These are phyloP conservation scores for Drosophila lacertosa DNA, from an alignment of 1,140 invertebrate species.

Conservation along the genomic window DNA sequence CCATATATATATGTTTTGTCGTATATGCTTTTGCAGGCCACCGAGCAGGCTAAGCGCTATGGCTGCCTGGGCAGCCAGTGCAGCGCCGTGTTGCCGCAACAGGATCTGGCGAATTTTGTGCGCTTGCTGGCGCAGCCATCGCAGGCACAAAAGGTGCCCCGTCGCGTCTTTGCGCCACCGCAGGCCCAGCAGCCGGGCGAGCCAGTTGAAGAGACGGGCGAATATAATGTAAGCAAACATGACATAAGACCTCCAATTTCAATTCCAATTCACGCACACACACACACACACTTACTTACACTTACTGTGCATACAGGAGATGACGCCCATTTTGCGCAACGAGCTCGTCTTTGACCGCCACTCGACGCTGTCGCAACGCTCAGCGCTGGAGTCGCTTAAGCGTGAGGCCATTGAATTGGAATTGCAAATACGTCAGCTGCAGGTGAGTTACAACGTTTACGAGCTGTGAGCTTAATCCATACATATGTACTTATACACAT, in stretches of 20 bases:
- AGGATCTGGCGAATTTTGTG: slow-evolving; percentile 90
- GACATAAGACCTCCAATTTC: background rate
- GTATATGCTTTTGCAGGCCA: slow-evolving; percentile 85
- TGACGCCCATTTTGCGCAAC: slow-evolving; percentile 89
- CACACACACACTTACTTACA: background rate
- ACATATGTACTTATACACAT: slow-evolving; percentile 1
- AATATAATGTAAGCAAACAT: slow-evolving; percentile 73
- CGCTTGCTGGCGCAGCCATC: slow-evolving; percentile 87
- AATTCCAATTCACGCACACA: background rate
- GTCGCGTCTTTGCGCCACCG: slow-evolving; percentile 88
- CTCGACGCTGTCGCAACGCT: slow-evolving; percentile 89
- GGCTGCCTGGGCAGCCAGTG: slow-evolving; percentile 89
- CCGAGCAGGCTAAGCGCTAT: slow-evolving; percentile 90
- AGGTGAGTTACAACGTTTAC: slow-evolving; percentile 81
- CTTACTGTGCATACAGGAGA: slow-evolving; percentile 85
- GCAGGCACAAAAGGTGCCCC: slow-evolving; percentile 85
- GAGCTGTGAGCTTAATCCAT: background rate
- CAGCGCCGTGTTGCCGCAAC: slow-evolving; percentile 87
- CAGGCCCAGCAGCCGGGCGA: slow-evolving; percentile 85
- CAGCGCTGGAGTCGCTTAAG: slow-evolving; percentile 90
- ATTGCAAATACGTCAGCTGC: slow-evolving; percentile 92
- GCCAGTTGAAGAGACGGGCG: slow-evolving; percentile 66
- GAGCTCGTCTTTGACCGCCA: slow-evolving; percentile 93
- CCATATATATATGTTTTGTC: background rate
- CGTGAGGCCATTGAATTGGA: slow-evolving; percentile 93